Evolutionary conservation across 2,888 invertebrate genomes (phyloP).

Genomic region (Drosophila mettleri): DNA sequence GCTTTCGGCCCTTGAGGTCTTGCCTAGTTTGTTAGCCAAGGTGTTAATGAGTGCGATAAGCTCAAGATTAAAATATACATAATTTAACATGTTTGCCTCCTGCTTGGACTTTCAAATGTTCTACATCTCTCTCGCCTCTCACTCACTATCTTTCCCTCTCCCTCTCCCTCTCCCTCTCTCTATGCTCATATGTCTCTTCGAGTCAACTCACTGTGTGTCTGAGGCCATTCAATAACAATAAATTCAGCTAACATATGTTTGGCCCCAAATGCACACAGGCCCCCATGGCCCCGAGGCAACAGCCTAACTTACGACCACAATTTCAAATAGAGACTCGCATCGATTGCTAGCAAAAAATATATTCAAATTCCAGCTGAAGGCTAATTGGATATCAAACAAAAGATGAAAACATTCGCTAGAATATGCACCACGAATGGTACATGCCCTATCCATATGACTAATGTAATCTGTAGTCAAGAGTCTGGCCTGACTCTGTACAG

Average conservation of each 20-base stretch:
- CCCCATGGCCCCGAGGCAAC: slow-evolving; percentile 28
- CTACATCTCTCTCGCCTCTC: background rate
- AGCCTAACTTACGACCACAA: slow-evolving; percentile 29
- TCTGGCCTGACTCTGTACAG: too few species aligned
- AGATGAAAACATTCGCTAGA: background rate
- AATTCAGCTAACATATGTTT: slow-evolving; percentile 56
- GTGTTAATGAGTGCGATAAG: slow-evolving; percentile 79
- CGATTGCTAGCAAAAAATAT: slow-evolving; percentile 28
- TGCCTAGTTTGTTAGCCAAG: slow-evolving; percentile 35
- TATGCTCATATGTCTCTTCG: background rate
- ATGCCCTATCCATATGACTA: too few species aligned
- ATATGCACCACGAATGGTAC: too few species aligned
- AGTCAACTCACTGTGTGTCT: background rate
- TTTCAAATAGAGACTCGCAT: slow-evolving; percentile 20
- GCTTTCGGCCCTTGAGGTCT: slow-evolving; percentile 28
- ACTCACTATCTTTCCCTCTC: background rate
- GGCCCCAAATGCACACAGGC: slow-evolving; percentile 40
- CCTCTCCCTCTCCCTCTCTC: too few species aligned
- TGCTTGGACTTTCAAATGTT: slow-evolving; percentile 24
- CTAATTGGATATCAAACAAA: slow-evolving; percentile 23
- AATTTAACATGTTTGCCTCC: slow-evolving; percentile 66
- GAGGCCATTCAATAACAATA: slow-evolving; percentile 54
- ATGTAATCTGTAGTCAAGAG: too few species aligned
- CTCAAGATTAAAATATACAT: slow-evolving; percentile 76
- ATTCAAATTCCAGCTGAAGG: slow-evolving; percentile 3